These are phyloP conservation scores for Erythrocercus mccallii DNA, from an alignment of 2,113 vertebrate species.

Conservation along the genomic window DNA sequence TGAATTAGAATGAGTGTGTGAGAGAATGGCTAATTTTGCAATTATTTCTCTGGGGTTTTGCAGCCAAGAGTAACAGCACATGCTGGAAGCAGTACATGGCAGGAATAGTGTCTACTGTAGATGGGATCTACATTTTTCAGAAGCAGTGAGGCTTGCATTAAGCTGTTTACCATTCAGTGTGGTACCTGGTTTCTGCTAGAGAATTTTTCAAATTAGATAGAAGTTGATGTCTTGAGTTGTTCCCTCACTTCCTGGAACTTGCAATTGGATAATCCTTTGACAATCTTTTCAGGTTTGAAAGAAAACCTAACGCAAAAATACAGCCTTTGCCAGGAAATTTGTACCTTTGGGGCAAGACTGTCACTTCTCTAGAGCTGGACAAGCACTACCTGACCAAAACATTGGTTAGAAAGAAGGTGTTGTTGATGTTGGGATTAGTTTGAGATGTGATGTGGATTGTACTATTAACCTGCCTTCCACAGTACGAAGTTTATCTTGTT, in stretches of 20 bases:
- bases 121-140: not conserved
- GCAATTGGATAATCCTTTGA: not conserved
- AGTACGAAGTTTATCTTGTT: not conserved
- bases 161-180: not conserved
- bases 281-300: not conserved
- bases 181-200: not conserved
- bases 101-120: not conserved
- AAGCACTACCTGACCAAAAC: not conserved
- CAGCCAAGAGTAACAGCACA: not conserved
- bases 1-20: not conserved
- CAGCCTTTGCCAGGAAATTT: not conserved
- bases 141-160: not conserved
- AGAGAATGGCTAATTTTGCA: not conserved
- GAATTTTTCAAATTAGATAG: not conserved
- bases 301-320: not conserved
- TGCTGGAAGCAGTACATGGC: not conserved
- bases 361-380: not conserved
- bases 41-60: slow-evolving; percentile 4
- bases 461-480: slow-evolving; percentile 47
- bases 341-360: not conserved
- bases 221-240: not conserved
- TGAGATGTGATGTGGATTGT: not conserved
- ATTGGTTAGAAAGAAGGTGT: not conserved
- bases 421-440: not conserved
- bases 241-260: not conserved